Evolutionary conservation across 2,113 vertebrate species (phyloP).

Genomic region (Chinchilla lanigera): DNA sequence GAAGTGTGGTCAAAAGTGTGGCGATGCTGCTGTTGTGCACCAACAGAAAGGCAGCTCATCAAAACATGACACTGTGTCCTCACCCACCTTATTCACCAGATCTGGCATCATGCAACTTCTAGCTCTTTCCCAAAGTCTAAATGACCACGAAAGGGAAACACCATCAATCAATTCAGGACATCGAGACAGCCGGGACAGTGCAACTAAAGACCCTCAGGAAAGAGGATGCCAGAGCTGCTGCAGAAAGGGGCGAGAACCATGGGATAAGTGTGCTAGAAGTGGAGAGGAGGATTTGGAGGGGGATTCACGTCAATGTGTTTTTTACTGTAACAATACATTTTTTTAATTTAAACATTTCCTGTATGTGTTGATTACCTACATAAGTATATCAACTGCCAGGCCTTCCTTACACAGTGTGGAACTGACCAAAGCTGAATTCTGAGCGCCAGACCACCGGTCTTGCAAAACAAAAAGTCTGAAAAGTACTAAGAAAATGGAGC

Average conservation of each 20-base stretch:
- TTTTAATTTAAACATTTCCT: not conserved
- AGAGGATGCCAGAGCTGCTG: not conserved
- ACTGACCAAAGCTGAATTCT: constrained; percentile 34
- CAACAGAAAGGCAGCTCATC: too few relatives aligned
- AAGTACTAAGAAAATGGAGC: not conserved
- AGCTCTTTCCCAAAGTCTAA: not conserved
- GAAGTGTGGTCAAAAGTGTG: not conserved
- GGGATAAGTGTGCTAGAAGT: not conserved
- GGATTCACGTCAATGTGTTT: not conserved
- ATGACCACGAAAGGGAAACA: not conserved
- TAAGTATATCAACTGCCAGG: constrained; percentile 4
- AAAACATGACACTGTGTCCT: not conserved
- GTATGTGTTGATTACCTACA: too few relatives aligned
- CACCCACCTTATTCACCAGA: not conserved
- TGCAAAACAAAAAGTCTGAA: not conserved
- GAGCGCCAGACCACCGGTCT: constrained; percentile 15
- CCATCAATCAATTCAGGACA: not conserved
- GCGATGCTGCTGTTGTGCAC: not conserved
- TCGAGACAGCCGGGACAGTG: not conserved
- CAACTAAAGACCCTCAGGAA: not conserved
- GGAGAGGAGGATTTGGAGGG: not conserved
- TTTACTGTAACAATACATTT: not conserved
- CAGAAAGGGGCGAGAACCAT: not conserved
- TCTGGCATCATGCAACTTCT: not conserved
- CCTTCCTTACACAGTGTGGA: not conserved